These are phyloP conservation scores for Crematogaster levior DNA, from an alignment of 2,888 invertebrate species.

Conservation along the genomic window DNA sequence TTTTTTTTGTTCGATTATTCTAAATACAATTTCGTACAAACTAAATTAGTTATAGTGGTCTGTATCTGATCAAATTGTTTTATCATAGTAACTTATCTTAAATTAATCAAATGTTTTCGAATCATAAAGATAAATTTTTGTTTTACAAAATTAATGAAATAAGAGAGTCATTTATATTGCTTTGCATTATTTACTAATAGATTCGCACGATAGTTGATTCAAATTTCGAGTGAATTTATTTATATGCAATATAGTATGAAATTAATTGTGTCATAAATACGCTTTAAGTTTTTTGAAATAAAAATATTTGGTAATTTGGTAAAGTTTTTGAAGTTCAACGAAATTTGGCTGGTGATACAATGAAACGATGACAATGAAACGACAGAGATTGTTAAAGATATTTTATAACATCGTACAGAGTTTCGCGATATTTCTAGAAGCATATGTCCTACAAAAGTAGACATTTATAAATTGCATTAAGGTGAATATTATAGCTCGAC, in stretches of 20 bases:
- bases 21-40: not conserved
- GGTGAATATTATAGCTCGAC: constrained; percentile 8
- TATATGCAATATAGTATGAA: not conserved
- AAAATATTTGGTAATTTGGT: not conserved
- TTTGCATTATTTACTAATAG: not conserved
- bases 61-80: not conserved
- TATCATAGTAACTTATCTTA: not conserved
- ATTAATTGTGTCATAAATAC: not conserved
- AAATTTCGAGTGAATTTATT: not conserved
- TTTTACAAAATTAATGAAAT: not conserved
- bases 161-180: not conserved
- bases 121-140: not conserved
- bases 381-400: not conserved
- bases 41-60: not conserved
- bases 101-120: not conserved
- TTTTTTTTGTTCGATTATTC: no score
- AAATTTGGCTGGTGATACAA: not conserved
- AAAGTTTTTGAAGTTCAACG: not conserved
- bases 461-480: constrained; percentile 11
- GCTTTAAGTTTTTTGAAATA: not conserved
- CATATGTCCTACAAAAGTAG: not conserved
- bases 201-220: not conserved
- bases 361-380: not conserved
- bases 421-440: not conserved
- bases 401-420: not conserved